These are phyloP conservation scores for Spilosoma lubricipeda DNA, from an alignment of 2,888 invertebrate species.

Conservation along the genomic window DNA sequence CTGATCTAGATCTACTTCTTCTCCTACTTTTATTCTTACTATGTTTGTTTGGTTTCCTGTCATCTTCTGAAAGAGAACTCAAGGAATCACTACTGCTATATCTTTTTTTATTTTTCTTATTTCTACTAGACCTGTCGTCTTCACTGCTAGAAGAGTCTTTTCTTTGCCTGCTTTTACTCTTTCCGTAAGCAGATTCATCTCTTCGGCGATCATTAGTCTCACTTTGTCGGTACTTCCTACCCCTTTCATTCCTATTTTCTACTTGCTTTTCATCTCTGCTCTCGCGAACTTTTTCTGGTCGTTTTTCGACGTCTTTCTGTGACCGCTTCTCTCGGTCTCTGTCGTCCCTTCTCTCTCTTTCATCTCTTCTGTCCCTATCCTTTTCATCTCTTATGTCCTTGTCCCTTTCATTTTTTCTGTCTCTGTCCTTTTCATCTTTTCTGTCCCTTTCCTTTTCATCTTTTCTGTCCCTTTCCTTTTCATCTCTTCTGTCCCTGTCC, in stretches of 20 bases:
- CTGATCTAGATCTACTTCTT: slow-evolving; percentile 60
- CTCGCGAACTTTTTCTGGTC: not conserved
- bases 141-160: slow-evolving; percentile 60
- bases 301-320: not conserved
- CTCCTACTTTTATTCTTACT: slow-evolving; percentile 51
- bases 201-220: slow-evolving; percentile 45
- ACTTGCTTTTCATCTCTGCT: slow-evolving; percentile 2
- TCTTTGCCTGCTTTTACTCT: slow-evolving; percentile 51
- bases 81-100: slow-evolving; percentile 66
- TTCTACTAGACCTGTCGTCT: slow-evolving; percentile 53
- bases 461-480: slow-evolving; percentile 33
- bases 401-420: slow-evolving; percentile 15
- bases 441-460: slow-evolving; percentile 17
- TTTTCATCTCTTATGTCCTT: slow-evolving; percentile 21
- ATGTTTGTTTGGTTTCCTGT: slow-evolving; percentile 47
- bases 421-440: slow-evolving; percentile 21
- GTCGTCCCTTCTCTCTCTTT: not conserved
- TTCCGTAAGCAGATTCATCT: slow-evolving; percentile 60
- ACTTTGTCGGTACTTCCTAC: slow-evolving; percentile 8
- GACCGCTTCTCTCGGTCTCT: not conserved
- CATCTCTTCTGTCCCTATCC: slow-evolving; percentile 32
- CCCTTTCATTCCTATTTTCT: not conserved
- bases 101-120: slow-evolving; percentile 56
- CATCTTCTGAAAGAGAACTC: slow-evolving; percentile 64
- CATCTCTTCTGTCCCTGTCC: slow-evolving; percentile 19